Conservation (phyloP, 1,140 invertebrate species). For the Scaptomyza pallida region DNA sequence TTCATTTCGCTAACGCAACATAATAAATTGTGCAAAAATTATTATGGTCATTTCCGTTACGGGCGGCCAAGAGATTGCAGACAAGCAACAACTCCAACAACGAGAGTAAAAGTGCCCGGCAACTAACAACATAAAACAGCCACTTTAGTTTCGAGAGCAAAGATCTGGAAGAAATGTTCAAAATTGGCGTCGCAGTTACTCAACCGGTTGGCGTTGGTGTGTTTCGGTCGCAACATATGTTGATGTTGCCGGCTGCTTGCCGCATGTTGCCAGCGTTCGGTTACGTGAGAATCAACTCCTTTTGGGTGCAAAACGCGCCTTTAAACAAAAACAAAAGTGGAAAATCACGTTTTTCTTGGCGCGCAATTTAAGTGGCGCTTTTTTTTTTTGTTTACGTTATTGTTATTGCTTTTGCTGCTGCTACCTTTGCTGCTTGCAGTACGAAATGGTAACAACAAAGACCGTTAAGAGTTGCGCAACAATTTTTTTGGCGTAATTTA, state of each 20-base stretch:
- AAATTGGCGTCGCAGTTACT: conserved; percentile 50
- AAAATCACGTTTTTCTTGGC: conserved; percentile 77
- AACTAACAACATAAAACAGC: conserved; percentile 19
- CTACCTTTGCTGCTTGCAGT: conserved; percentile 42
- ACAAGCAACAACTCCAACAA: conserved; percentile 11
- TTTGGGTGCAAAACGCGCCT: conserved; percentile 62
- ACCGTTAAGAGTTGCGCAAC: conserved; percentile 58
- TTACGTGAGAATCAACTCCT: conserved; percentile 76
- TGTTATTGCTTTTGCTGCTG: conserved; percentile 46
- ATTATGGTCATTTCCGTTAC: conserved; percentile 71
- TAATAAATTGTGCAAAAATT: conserved; percentile 74
- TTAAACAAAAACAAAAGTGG: conserved; percentile 63
- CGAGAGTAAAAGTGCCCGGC: conserved; percentile 23
- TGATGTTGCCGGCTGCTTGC: conserved; percentile 34
- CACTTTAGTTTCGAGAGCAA: conserved; percentile 44
- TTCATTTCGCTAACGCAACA: conserved; percentile 64
- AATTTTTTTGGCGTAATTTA: conserved; percentile 59
- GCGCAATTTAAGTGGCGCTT: conserved; percentile 69
- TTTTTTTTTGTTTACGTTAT: conserved; percentile 46
- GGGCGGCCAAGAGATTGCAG: conserved; percentile 41
- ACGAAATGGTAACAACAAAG: conserved; percentile 69
- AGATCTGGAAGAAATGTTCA: conserved; percentile 53
- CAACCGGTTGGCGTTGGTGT: conserved; percentile 61
- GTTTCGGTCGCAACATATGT: conserved; percentile 58
- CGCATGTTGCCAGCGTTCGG: conserved; percentile 38